Evolutionary conservation across 2,888 invertebrate species (phyloP), one percentile per base, ranked within the genome.

Genomic region (Gari tellinella): DNA sequence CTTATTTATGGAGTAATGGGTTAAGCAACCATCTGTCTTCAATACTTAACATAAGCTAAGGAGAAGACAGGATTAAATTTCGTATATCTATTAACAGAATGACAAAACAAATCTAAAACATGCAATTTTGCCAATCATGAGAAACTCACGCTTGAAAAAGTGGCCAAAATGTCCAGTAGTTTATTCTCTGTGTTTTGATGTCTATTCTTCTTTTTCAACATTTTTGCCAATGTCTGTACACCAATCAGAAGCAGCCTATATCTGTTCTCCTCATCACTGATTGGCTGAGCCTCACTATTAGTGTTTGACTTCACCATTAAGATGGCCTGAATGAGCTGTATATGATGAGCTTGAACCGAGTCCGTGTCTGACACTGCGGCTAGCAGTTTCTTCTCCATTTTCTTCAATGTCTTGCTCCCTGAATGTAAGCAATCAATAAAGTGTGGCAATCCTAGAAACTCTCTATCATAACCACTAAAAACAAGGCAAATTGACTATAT

Each of bases 91-190:
- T n/a, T n/a, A n/a, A n/a, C n/a, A n/a, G n/a, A n/a, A n/a, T n/a
- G n/a, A n/a, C n/a, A n/a, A n/a, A n/a, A n/a, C n/a, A n/a, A n/a
- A n/a, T n/a, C n/a, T n/a, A n/a, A n/a, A n/a, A n/a, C n/a, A n/a
- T n/a, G n/a, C n/a, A n/a, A n/a, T n/a, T n/a, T n/a, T n/a, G n/a
- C n/a, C n/a, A n/a, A n/a, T n/a, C n/a, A n/a, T n/a, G n/a, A n/a
- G n/a, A n/a, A 5, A 48, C 23, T 21, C 43, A 72, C 76, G 68
- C 68, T 23, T 19, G 68, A 31, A 55, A 49, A 63, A 17, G 17
- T 43, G 2, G 40, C 25, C 23, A 78, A 19, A 61, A 70, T 53
- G 14, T 66, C 46, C 46, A 73, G 38, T 3, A 78, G 45, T 43
- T 62, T 51, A 21, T 55, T 45, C 21, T 55, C 63, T 7, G 67